These are phyloP conservation scores for Bagarius yarrelli DNA, from an alignment of 2,113 vertebrate genomes.

Conservation along the genomic window DNA sequence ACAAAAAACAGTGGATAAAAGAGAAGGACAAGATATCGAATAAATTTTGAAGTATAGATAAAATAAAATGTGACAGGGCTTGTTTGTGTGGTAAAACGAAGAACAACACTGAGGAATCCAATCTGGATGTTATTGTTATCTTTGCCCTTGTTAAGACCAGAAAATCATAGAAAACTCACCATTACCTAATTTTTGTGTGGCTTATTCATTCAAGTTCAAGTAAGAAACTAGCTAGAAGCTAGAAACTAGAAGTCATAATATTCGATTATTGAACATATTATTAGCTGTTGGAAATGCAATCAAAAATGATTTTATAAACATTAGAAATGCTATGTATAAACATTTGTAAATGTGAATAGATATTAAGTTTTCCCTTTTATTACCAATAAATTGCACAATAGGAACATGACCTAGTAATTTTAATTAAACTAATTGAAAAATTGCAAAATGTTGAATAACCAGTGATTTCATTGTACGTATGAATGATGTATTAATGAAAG, in stretches of 20 bases:
- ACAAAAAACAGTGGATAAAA: neutral
- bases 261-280: neutral
- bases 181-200: neutral
- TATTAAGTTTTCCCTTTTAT: neutral
- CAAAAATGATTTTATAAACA: neutral
- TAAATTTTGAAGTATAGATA: neutral
- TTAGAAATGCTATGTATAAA: neutral
- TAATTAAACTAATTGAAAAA: neutral
- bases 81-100: neutral
- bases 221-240: no score
- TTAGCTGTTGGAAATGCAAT: neutral
- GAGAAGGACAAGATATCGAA: neutral
- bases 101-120: no score
- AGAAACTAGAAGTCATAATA: neutral
- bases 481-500: conserved; percentile 9
- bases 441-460: neutral
- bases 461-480: neutral
- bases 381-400: neutral
- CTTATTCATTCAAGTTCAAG: no score
- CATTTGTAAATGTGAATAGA: neutral
- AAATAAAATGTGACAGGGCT: neutral
- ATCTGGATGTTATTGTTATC: neutral
- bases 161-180: no score
- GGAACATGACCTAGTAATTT: neutral
- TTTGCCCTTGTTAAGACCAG: neutral